Base-by-base conservation (phyloP, 2,888 invertebrate species). In the Sepioteuthis lessoniana region DNA sequence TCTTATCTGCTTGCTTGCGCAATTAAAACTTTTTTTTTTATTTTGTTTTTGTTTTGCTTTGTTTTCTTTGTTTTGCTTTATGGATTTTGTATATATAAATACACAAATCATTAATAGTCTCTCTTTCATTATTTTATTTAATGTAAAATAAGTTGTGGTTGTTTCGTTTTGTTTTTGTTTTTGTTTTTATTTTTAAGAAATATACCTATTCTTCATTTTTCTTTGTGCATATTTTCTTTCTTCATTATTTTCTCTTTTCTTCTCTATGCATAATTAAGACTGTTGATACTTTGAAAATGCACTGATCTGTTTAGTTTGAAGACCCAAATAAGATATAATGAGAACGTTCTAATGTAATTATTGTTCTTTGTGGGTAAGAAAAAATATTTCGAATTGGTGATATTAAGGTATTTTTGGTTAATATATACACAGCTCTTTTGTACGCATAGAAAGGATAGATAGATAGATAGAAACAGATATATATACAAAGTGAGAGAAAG, bases 41-140 rank as follows among this genome's bases (percentile, higher is more conserved):
- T n/a, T n/a, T n/a, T n/a, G n/a, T n/a, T n/a, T n/a, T n/a, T n/a
- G n/a, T n/a, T n/a, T n/a, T n/a, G n/a, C n/a, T n/a, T n/a, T n/a
- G n/a, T n/a, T n/a, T n/a, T n/a, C n/a, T n/a, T n/a, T n/a, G n/a
- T n/a, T n/a, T n/a, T n/a, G n/a, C n/a, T n/a, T n/a, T 76, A 3
- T 76, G 16, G n/a, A 35, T 76, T 76, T n/a, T 76, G n/a, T 25
- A n/a, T 76, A 35, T 13, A 76, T 76, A 76, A 76, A 76, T 76
- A n/a, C n/a, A n/a, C 76, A n/a, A n/a, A 76, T 76, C 76, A 76
- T 76, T 76, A 76, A 76, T 76, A 76, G 42, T 76, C n/a, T 35
- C 76, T 35, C 16, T n/a, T n/a, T n/a, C n/a, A n/a, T 60, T 60
- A 60, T 60, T 35, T 76, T 76, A 35, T 76, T 76, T 76, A 76